Percentiles rank a stretch among this genome's conserved stretches.
phyloP scores from a whole-genome alignment of 2,797 vertebrate genomes.

The Acrossocheilus fasciatus region DNA sequence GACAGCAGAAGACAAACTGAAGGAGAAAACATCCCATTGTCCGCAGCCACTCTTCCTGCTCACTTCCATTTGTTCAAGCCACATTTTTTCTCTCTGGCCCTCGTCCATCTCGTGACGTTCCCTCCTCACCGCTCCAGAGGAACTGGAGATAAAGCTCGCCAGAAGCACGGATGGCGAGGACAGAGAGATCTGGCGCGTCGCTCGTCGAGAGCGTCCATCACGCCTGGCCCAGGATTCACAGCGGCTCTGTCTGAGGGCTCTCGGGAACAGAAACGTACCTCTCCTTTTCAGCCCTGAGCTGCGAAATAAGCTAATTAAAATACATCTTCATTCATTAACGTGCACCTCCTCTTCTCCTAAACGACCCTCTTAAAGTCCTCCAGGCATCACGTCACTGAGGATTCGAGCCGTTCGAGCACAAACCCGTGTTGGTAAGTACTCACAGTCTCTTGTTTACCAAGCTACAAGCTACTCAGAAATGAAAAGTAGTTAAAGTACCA shows the following conservation, averaged over 20 bases:
- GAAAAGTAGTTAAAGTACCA: not conserved
- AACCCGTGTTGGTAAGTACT: not conserved
- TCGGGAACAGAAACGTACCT: not conserved
- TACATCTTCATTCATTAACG: constrained; percentile 30
- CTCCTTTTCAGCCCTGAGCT: constrained; percentile 2
- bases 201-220: not conserved
- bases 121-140: not conserved
- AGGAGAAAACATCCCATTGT: not conserved
- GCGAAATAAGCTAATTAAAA: constrained; percentile 13
- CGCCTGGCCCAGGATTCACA: not conserved
- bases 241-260: not conserved
- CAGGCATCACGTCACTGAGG: not conserved
- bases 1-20: constrained; percentile 1
- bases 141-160: not conserved
- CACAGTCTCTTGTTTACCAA: not conserved
- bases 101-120: not conserved
- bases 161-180: not conserved
- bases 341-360: constrained; percentile 22
- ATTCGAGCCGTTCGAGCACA: constrained; percentile 2
- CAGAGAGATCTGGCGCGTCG: not conserved
- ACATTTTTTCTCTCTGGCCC: not conserved
- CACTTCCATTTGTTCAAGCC: constrained; percentile 2
- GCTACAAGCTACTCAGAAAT: not conserved
- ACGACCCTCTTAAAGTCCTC: constrained; percentile 24
- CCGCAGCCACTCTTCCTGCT: not conserved